Conservation (phyloP, 2,888 invertebrate species). For the Pammene fasciana region DNA sequence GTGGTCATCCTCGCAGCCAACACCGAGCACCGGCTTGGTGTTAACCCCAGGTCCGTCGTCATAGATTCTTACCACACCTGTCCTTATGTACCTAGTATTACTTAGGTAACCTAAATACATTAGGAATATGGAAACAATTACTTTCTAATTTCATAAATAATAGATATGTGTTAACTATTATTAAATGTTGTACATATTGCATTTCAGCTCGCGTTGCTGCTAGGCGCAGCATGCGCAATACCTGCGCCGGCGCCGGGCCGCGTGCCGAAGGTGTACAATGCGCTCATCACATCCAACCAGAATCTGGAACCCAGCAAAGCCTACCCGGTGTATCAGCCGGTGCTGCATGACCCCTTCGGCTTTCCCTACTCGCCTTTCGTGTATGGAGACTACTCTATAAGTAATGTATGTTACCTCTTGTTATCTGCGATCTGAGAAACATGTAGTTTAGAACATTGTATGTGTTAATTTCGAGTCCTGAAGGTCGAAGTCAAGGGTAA, state of each 20-base stretch:
- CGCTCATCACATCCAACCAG: constrained; percentile 90
- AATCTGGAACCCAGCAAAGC: constrained; percentile 89
- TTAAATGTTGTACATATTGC: neutral
- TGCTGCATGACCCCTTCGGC: constrained; percentile 85
- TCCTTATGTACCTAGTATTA: too few species aligned
- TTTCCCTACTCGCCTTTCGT: constrained; percentile 69
- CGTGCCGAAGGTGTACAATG: constrained; percentile 90
- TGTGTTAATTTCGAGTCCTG: neutral
- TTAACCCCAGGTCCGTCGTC: too few species aligned
- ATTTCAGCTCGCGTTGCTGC: constrained; percentile 63
- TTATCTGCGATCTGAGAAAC: too few species aligned
- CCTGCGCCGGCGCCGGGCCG: constrained; percentile 82
- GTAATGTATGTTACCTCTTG: constrained; percentile 60
- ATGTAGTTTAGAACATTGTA: too few species aligned
- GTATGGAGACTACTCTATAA: constrained; percentile 66
- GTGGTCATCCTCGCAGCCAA: too few species aligned
- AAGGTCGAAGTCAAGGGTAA: neutral
- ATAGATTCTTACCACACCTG: too few species aligned
- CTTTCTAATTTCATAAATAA: too few species aligned
- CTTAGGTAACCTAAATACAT: too few species aligned
- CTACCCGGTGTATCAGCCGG: constrained; percentile 88
- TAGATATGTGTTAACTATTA: neutral
- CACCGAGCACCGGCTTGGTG: too few species aligned
- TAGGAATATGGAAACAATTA: too few species aligned
- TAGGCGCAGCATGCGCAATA: constrained; percentile 55